Percentiles rank a stretch among this genome's conserved stretches.
These are phyloP conservation scores for Druon quercuslanigerum DNA, from an alignment of 1,140 invertebrate genomes.

Conservation along the genomic window DNA sequence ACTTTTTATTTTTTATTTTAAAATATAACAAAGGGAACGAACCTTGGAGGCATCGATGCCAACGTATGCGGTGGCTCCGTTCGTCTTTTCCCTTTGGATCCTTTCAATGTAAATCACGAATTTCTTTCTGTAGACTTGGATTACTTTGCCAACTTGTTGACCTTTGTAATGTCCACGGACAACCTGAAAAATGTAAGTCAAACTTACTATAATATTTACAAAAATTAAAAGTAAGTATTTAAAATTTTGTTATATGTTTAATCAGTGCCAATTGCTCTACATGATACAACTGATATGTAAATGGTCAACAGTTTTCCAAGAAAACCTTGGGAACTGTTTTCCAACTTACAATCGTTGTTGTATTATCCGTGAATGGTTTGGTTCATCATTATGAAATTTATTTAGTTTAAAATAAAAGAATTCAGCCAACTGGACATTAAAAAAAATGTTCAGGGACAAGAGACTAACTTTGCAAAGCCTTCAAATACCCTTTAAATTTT, in stretches of 20 bases:
- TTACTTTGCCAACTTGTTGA: conserved; percentile 98
- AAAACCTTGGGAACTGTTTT: conserved; percentile 71
- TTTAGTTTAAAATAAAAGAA: conserved; percentile 33
- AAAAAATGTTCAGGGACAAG: no score
- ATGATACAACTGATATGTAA: conserved; percentile 68
- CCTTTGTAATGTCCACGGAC: conserved; percentile 99
- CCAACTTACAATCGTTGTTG: conserved; percentile 60
- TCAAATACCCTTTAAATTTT: no score
- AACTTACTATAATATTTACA: no score
- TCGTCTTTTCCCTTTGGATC: conserved; percentile 99
- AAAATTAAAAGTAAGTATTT: background rate
- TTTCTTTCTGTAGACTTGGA: conserved; percentile 98
- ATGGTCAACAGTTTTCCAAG: conserved; percentile 55
- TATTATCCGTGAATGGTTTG: conserved; percentile 78
- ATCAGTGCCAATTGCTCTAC: conserved; percentile 79
- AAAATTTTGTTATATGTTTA: conserved; percentile 48
- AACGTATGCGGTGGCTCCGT: conserved; percentile 98
- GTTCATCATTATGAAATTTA: conserved; percentile 72
- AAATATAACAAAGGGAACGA: conserved; percentile 51
- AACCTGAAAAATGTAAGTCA: conserved; percentile 78
- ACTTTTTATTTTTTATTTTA: background rate
- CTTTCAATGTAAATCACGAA: conserved; percentile 99
- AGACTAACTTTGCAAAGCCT: no score
- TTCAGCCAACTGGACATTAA: background rate
- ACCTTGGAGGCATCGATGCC: conserved; percentile 99